These are phyloP conservation scores for Plagodis pulveraria DNA, from an alignment of 2,888 invertebrate species.

Conservation along the genomic window DNA sequence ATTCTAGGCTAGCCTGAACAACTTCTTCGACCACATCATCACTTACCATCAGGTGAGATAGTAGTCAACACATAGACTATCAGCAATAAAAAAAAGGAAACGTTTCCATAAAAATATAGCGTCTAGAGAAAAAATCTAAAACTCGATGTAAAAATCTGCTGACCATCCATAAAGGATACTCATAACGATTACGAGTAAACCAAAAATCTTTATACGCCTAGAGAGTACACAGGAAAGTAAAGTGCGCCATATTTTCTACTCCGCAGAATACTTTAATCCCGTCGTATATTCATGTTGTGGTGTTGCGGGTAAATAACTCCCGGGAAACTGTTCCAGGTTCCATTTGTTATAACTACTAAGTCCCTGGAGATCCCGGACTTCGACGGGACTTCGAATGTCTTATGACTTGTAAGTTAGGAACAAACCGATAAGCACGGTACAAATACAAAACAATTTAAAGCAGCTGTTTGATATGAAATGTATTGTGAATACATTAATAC, in stretches of 20 bases:
- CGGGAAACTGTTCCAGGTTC: conserved; percentile 64
- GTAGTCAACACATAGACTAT: too few species aligned
- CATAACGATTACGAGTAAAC: conserved; percentile 24
- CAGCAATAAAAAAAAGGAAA: too few species aligned
- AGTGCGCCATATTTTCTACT: conserved; percentile 57
- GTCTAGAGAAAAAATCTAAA: conserved; percentile 15
- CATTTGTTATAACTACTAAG: conserved; percentile 74
- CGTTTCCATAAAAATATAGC: too few species aligned
- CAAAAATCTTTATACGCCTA: conserved; percentile 47
- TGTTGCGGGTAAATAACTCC: conserved; percentile 66
- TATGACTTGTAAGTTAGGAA: conserved; percentile 36
- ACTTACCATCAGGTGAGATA: too few species aligned
- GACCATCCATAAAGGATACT: conserved; percentile 29
- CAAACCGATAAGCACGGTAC: conserved; percentile 42
- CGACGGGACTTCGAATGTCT: conserved; percentile 49
- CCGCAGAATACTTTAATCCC: conserved; percentile 70
- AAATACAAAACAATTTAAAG: conserved; percentile 31
- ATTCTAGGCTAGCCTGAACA: too few species aligned
- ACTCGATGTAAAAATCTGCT: conserved; percentile 16
- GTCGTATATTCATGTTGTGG: conserved; percentile 66
- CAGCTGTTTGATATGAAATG: conserved; percentile 23
- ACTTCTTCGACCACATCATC: too few species aligned
- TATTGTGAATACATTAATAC: conserved; percentile 8
- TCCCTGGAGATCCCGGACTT: conserved; percentile 56
- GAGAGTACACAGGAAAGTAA: conserved; percentile 50